phyloP scores from a whole-genome alignment of 2,113 vertebrate genomes.

The Trichomycterus rosablanca region DNA sequence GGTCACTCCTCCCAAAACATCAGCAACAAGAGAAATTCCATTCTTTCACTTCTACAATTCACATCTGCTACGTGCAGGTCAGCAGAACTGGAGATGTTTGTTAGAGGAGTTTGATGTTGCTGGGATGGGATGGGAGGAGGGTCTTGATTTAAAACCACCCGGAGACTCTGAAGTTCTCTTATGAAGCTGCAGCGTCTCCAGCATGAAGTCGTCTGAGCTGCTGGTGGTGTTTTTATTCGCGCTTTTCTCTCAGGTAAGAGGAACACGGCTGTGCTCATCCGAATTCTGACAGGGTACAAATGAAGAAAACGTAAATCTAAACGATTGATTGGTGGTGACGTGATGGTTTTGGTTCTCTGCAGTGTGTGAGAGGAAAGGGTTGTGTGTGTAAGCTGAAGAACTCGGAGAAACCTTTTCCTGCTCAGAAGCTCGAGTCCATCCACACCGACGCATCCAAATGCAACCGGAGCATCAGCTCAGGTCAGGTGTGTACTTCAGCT shows the following conservation, averaged over 20 bases:
- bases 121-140: not conserved
- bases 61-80: not conserved
- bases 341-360: not conserved
- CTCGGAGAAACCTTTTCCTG: slow-evolving; percentile 51
- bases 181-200: not conserved
- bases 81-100: not conserved
- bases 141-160: not conserved
- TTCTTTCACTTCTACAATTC: not conserved
- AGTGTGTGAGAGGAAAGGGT: slow-evolving; percentile 30
- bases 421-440: slow-evolving; percentile 43
- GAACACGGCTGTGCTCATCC: not conserved
- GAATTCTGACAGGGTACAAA: too few species aligned
- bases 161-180: not conserved
- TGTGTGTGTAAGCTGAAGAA: slow-evolving; percentile 61
- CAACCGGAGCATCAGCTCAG: slow-evolving; percentile 37
- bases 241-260: slow-evolving; percentile 53
- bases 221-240: slow-evolving; percentile 42
- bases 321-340: too few species aligned
- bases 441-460: slow-evolving; percentile 43
- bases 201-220: slow-evolving; percentile 8
- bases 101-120: not conserved
- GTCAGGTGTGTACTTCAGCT: slow-evolving; percentile 49
- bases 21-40: not conserved
- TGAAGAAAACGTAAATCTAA: too few species aligned
- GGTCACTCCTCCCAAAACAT: not conserved